Evolutionary conservation across 37 sponge, comb jelly and placozoan genomes (phyloP).

Genomic region (Chondrosia reniformis): DNA sequence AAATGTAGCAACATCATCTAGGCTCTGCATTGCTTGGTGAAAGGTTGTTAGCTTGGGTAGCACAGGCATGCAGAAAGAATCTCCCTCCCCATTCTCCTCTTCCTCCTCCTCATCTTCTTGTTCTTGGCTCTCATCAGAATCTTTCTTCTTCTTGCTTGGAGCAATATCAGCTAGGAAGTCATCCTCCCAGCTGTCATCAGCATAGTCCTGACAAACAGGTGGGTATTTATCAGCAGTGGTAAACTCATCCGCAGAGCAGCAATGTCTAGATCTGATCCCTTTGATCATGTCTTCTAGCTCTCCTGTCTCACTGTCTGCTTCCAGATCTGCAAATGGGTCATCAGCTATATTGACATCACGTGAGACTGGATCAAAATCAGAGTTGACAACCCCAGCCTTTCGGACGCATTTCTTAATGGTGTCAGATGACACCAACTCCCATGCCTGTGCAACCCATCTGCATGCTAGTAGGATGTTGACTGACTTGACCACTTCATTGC

Average conservation of each 20-base stretch:
- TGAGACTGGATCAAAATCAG: background rate
- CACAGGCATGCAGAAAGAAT: too few species aligned
- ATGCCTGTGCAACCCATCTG: conserved; percentile 54
- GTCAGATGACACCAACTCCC: conserved; percentile 38
- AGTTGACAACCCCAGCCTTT: conserved; percentile 33
- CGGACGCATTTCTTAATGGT: conserved; percentile 58
- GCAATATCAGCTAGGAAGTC: conserved; percentile 13
- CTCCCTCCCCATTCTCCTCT: too few species aligned
- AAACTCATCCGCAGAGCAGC: conserved; percentile 11
- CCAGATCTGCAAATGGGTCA: conserved; percentile 37
- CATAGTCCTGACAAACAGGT: conserved; percentile 11
- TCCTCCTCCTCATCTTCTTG: too few species aligned
- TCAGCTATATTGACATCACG: background rate
- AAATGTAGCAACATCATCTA: too few species aligned
- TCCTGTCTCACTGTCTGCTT: background rate
- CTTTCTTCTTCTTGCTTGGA: too few species aligned
- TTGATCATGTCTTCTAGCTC: conserved; percentile 10
- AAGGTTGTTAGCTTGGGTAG: too few species aligned
- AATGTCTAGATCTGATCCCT: background rate
- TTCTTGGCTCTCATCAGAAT: too few species aligned
- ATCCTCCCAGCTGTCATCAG: conserved; percentile 18
- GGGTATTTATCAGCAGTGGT: conserved; percentile 7
- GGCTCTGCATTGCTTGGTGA: too few species aligned
- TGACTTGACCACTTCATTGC: conserved; percentile 44
- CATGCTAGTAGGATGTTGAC: conserved; percentile 55